Evolutionary conservation across 2,888 invertebrate species (phyloP), one percentile per base, ranked within the genome.

Genomic region (Hecatera dysodea): DNA sequence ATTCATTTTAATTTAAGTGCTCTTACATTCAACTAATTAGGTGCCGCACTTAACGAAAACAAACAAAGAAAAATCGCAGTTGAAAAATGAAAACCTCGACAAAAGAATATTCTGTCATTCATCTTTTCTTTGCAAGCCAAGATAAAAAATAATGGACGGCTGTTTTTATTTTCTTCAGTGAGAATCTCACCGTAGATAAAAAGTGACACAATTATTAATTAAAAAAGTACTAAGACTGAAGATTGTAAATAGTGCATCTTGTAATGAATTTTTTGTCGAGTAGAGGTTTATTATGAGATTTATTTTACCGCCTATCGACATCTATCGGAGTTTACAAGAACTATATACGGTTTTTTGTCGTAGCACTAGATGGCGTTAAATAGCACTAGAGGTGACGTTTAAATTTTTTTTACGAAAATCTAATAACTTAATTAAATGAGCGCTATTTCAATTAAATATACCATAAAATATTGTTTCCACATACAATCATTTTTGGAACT

Each of bases 61-160:
- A 79, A 75, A 78, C 75, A 79, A 77, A 64, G 73, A 66, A 70
- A 78, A 76, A 75, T 66, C 19, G 33, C 61, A 48, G 64, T 57
- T 64, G 24, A 50, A 67, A 68, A 75, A 70, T 69, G 71, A 73
- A 68, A 66, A 75, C 29, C 60, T 44, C 8, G 27, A 79, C 78
- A 79, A 82, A 82, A 76, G 73, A 69, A 82, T 83, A 88, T 84
- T 78, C 82, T 86, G 85, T 78, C 80, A 81, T 84, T 88, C 88
- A 86, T 89, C 86, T 78, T 65, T 84, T 87, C 87, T 88, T 86
- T 76, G 71, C 83, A 72, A 72, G 64, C 68, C 65, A 81, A 77
- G 78, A 82, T n/a, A n/a, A 65, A 82, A 80, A 77, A 81, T 83
- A 85, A 89, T 80, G 78, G 77, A 68, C 69, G 69, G 55, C 74